These are phyloP conservation scores for Atractosteus spatula DNA, from an alignment of 2,113 vertebrate species.

Conservation along the genomic window DNA sequence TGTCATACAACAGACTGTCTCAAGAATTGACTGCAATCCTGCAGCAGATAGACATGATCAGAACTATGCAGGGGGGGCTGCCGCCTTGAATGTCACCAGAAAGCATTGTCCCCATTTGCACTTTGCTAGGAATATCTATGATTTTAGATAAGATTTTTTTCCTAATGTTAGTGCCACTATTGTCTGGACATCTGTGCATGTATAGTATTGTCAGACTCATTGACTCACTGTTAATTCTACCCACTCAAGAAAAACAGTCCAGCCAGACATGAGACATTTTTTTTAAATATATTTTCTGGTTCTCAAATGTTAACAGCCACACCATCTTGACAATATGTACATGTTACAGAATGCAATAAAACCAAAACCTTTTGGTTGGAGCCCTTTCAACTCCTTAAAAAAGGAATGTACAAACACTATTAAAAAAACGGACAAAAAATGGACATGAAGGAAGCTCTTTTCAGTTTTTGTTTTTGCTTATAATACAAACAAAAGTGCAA, in stretches of 20 bases:
- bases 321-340: conserved; percentile 23
- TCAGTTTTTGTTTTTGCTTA: not conserved
- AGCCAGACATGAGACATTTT: not conserved
- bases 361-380: conserved; percentile 32
- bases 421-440: not conserved
- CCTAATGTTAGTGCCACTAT: not conserved
- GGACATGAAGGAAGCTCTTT: not conserved
- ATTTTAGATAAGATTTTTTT: no score
- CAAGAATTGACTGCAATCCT: no score
- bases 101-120: no score
- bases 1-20: no score
- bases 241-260: not conserved
- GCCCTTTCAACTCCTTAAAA: conserved; percentile 28
- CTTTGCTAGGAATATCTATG: no score
- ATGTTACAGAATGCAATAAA: conserved; percentile 25
- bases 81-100: no score
- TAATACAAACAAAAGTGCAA: conserved; percentile 10
- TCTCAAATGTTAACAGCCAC: conserved; percentile 14
- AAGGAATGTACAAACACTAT: conserved; percentile 22
- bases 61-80: no score
- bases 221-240: not conserved
- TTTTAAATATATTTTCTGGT: not conserved
- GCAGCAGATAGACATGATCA: no score
- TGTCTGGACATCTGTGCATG: not conserved
- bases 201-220: not conserved